phyloP scores from a whole-genome alignment of 2,888 invertebrate genomes.

The Peribatodes rhomboidaria region DNA sequence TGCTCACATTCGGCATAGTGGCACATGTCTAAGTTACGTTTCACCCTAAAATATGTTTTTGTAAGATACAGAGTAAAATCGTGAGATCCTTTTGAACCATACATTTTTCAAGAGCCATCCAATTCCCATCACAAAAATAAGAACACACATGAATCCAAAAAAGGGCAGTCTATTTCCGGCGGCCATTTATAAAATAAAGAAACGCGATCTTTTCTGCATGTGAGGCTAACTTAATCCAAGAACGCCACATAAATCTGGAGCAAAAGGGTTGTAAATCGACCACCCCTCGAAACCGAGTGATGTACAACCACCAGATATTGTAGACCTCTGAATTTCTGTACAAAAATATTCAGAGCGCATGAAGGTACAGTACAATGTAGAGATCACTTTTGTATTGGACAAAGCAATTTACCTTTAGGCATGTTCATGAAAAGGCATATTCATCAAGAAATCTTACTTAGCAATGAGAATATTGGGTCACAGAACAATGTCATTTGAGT shows the following conservation, averaged over 20 bases:
- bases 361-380: background rate
- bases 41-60: background rate
- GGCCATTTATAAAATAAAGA: conserved; percentile 82
- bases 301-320: conserved; percentile 62
- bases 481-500: no score
- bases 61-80: background rate
- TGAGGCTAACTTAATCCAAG: conserved; percentile 71
- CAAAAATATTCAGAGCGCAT: background rate
- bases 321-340: conserved; percentile 49
- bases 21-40: no score
- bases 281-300: conserved; percentile 73
- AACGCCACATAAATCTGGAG: conserved; percentile 78
- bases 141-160: conserved; percentile 44
- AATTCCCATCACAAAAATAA: conserved; percentile 26
- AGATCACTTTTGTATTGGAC: background rate
- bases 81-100: background rate
- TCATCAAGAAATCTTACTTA: no score
- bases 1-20: no score
- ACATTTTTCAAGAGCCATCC: conserved; percentile 14
- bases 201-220: conserved; percentile 80
- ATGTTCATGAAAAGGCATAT: no score
- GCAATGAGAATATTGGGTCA: no score
- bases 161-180: conserved; percentile 69
- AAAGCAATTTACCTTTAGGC: background rate
- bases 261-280: conserved; percentile 84